A percentile compares a stretch with the other conserved stretches of the same genome.
These are phyloP conservation scores for Sciaenops ocellatus DNA, from an alignment of 2,797 vertebrate genomes.

Conservation along the genomic window DNA sequence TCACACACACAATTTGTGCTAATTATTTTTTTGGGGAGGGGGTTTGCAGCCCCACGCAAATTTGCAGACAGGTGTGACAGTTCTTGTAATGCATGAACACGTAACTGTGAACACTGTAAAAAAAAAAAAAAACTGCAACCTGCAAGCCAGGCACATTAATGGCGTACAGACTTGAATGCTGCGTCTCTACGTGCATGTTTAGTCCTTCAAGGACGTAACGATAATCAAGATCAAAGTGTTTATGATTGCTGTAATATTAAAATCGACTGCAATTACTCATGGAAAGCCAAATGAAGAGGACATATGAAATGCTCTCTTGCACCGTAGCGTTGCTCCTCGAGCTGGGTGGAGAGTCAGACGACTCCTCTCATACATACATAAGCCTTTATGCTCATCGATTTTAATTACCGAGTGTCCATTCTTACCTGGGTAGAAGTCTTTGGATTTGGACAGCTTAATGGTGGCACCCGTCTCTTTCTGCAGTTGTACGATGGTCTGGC, in stretches of 20 bases:
- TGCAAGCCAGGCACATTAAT: conserved; percentile 2
- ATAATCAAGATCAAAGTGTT: conserved; percentile 48
- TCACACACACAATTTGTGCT: not conserved
- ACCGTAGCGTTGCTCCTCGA: conserved; percentile 29
- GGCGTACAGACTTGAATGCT: too few species aligned
- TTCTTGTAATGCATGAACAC: conserved; percentile 9
- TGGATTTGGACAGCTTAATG: conserved; percentile 98
- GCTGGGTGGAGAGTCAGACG: conserved; percentile 14
- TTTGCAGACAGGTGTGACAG: conserved; percentile 6
- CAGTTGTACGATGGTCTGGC: conserved; percentile 96
- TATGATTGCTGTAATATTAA: conserved; percentile 42
- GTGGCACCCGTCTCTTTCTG: conserved; percentile 97
- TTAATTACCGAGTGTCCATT: conserved; percentile 39
- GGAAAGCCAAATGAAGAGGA: conserved; percentile 47
- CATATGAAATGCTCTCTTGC: conserved; percentile 31
- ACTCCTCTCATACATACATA: conserved; percentile 26
- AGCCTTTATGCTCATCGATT: conserved; percentile 28
- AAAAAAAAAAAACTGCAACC: conserved; percentile 11
- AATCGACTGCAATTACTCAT: conserved; percentile 43
- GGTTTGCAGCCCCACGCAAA: conserved; percentile 9
- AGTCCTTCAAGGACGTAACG: conserved; percentile 39
- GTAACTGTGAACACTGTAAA: not conserved
- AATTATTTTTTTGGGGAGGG: not conserved
- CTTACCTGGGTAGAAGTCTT: conserved; percentile 98
- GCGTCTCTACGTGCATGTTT: conserved; percentile 30